phyloP scores from a whole-genome alignment of 2,113 vertebrate species.

The Coryphaenoides rupestris region DNA sequence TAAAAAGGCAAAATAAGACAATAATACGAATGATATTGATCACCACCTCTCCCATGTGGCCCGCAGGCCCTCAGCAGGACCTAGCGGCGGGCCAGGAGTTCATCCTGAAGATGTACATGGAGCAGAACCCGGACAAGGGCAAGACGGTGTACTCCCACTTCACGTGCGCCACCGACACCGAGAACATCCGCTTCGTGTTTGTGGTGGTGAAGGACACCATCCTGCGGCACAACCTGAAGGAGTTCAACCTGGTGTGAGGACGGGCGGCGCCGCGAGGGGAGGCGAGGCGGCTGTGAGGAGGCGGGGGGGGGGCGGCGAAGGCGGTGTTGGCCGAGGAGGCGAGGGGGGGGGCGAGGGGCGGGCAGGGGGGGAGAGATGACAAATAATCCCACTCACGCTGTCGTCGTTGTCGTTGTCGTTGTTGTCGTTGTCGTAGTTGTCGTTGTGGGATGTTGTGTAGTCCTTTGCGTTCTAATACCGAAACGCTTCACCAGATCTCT shows the following conservation, averaged over 20 bases:
- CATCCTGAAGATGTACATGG: constrained; percentile 86
- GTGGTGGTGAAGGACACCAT: constrained; percentile 87
- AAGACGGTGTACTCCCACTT: constrained; percentile 85
- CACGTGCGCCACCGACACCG: constrained; percentile 86
- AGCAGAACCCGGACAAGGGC: constrained; percentile 83
- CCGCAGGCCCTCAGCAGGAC: constrained; percentile 80
- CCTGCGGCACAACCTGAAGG: constrained; percentile 82
- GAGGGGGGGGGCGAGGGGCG: background rate
- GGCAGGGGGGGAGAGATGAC: background rate
- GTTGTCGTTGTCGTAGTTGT: no score
- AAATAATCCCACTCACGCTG: no score
- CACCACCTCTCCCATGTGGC: background rate
- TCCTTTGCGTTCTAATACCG: no score
- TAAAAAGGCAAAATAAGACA: no score
- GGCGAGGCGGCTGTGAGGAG: background rate
- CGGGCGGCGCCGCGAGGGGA: background rate
- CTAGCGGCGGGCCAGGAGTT: constrained; percentile 77
- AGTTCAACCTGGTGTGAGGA: constrained; percentile 80
- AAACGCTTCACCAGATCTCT: no score
- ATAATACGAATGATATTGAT: no score
- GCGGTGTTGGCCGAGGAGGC: no score
- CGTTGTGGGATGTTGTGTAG: no score
- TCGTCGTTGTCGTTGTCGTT: no score
- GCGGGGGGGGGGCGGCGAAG: background rate
- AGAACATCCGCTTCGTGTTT: constrained; percentile 87